Conservation (phyloP, 2,113 vertebrate species). For the Amblyornis subalaris region DNA sequence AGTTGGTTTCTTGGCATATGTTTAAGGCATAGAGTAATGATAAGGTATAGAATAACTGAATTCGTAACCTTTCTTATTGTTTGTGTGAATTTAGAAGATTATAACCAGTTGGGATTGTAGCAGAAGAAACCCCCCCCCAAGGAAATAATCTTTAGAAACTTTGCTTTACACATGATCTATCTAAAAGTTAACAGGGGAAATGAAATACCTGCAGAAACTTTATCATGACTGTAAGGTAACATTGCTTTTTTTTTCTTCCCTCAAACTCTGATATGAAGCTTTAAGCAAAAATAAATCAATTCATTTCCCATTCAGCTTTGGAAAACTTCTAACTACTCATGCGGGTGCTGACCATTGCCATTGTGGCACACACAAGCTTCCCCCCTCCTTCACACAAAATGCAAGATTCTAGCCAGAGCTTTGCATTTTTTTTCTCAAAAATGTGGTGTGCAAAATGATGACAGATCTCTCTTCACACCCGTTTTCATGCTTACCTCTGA, state of each 20-base stretch:
- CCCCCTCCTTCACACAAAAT: background rate
- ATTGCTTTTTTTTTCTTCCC: background rate
- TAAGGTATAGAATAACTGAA: background rate
- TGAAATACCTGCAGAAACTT: background rate
- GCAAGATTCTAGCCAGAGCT: background rate
- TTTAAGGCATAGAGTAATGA: background rate
- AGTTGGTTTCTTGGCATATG: background rate
- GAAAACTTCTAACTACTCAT: background rate
- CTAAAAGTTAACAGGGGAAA: background rate
- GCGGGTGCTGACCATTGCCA: background rate
- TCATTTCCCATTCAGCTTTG: background rate
- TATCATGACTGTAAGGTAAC: background rate
- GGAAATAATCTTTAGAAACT: background rate
- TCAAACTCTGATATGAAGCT: background rate
- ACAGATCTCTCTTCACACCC: background rate
- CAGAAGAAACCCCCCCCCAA: background rate
- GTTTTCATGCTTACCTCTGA: background rate
- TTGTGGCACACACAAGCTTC: background rate
- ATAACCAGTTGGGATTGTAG: background rate
- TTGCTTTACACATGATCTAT: background rate
- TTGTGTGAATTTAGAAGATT: background rate
- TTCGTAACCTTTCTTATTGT: background rate
- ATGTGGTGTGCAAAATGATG: background rate
- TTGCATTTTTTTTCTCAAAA: background rate
- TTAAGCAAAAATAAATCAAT: background rate